Evolutionary conservation across 2,797 vertebrate genomes (phyloP), one percentile per base, ranked within the genome.

Genomic region (Gymnothorax javanicus): DNA sequence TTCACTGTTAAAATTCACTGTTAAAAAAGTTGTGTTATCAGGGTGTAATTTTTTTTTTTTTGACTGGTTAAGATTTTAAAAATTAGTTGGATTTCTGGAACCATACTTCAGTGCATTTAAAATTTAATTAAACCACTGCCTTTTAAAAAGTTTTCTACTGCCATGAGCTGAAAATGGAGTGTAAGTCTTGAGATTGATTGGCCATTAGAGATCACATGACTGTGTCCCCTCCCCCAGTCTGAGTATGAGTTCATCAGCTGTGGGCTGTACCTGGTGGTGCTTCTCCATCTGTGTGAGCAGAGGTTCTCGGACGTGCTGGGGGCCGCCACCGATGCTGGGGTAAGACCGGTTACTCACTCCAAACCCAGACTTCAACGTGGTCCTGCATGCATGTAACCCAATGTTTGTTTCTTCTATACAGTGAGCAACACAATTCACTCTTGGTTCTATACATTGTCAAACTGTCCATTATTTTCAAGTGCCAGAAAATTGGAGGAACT

Each of bases 241-340:
- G 97, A 99, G 92, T 99, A 98, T 83, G 97, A 99, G 93, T 99
- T 99, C 93, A 98, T 99, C 96, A 99, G 98, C 96, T 99, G 98
- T 86, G 98, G 99, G 52, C 96, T 99, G 88, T 99, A 99, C 93
- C 96, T 99, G 93, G 98, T 99, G 93, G 98, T 99, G 85, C 96
- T 99, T 92, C 92, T 99, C 88, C 98, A 99, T 91, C 97, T 99
- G 91, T 99, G 97, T 15, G 98, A 99, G 91, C 98, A 99, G 95
- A 97, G 99, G 92, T 99, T 99, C 94, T 99, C 98, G 0, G 98
- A 99, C 85, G 98, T 99, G 91, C 94, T 99, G 84, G 98, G 98
- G 91, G 98, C 97, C 0, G 96, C 98, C 60, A 98, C 96, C 88
- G 97, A 98, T 88, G 97, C 98, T 33, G 97, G 98, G 96, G 99